Evolutionary conservation across 2,797 vertebrate species (phyloP).

Genomic region (Clarias pachynema): DNA sequence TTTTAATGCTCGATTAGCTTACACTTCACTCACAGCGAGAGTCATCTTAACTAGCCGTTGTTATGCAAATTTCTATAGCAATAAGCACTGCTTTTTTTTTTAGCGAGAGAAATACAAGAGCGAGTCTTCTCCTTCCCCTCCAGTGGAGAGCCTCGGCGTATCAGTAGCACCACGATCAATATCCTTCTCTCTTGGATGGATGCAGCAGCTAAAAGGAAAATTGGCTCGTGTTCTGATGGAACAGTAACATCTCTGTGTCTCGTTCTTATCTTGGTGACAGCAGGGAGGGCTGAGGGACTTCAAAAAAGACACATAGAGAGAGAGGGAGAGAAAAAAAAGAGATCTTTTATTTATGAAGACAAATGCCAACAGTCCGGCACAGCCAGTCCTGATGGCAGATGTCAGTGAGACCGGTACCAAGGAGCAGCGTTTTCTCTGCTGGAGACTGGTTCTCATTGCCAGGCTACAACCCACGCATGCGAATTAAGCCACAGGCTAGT

Average conservation of each 20-base stretch:
- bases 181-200: slow-evolving; percentile 30
- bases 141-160: slow-evolving; percentile 17
- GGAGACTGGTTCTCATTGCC: slow-evolving; percentile 27
- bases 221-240: slow-evolving; percentile 22
- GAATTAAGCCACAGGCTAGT: slow-evolving; percentile 30
- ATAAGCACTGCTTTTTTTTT: slow-evolving; percentile 4
- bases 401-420: slow-evolving; percentile 35
- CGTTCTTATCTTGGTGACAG: slow-evolving; percentile 46
- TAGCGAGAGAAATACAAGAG: background rate
- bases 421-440: slow-evolving; percentile 21
- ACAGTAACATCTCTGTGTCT: slow-evolving; percentile 37
- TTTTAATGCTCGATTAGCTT: background rate
- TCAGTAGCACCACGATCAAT: slow-evolving; percentile 34
- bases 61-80: background rate
- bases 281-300: slow-evolving; percentile 38
- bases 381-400: slow-evolving; percentile 43
- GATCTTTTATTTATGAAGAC: slow-evolving; percentile 58
- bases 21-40: background rate
- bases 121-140: background rate
- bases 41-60: background rate
- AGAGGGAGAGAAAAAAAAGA: slow-evolving; percentile 29
- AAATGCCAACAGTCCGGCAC: slow-evolving; percentile 47
- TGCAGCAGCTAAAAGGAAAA: slow-evolving; percentile 38
- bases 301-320: slow-evolving; percentile 8
- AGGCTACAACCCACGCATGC: slow-evolving; percentile 16